Evolutionary conservation across 2,113 vertebrate genomes (phyloP), one percentile per base, ranked within the genome.

Genomic region (Pyxicephalus adspersus): DNA sequence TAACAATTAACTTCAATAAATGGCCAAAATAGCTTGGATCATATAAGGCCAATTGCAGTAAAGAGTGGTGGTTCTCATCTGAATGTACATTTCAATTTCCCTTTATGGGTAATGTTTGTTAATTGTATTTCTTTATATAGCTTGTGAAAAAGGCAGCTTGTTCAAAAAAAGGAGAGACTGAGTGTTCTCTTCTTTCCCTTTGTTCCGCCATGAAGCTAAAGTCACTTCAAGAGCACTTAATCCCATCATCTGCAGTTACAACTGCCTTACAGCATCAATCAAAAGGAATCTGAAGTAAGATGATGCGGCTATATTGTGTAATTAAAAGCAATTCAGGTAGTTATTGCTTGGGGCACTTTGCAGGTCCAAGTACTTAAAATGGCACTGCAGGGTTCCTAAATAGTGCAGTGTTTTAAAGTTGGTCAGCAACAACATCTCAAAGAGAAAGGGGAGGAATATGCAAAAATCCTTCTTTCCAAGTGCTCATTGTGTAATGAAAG

Each of bases 141-240:
- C 77, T 83, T 88, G 84, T 88, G 83, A 81, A 87, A 83, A 88
- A 94, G 88, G 89, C 90, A 88, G 88, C 88, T 88, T 86, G 77
- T 88, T 92, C 87, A 90, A 88, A 93, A 91, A 77, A 65, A 66
- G 25, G 50, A 55, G 86, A 90, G 90, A 92, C 89, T 86, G 90
- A 94, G 94, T 90, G 92, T 94, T 94, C 93, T 92, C 91, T 89
- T 91, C 92, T 92, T 89, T 92, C 85, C 87, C 91, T 95, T 95
- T 95, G 92, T 96, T 95, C 94, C 89, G 87, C 90, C 90, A 95
- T 95, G 93, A 91, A 96, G 93, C 94, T 96, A 94, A 96, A 96
- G 95, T 97, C 95, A 95, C 95, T 95, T 97, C 95, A 97, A 96
- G 95, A 94, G 92, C 93, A 94, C 93, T 96, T 97, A 97, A 98